A percentile compares a stretch with the other conserved stretches of the same genome.
Evolutionary conservation across 2,888 invertebrate species (phyloP).

Genomic region (Cosmorhoe ocellata): DNA sequence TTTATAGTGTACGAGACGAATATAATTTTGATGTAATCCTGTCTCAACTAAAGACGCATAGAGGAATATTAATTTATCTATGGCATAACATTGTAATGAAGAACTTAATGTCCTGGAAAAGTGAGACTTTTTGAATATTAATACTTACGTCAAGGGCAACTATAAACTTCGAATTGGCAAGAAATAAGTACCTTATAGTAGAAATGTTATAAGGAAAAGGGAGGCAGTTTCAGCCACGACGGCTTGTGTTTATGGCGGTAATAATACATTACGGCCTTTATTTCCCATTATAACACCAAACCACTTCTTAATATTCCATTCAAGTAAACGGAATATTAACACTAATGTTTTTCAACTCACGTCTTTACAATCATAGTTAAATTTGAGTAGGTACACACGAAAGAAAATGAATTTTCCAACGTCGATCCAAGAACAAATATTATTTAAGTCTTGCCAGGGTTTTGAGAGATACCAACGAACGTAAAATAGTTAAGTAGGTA

Average conservation of each 20-base stretch:
- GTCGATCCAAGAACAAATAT: not conserved
- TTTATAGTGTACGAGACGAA: no score
- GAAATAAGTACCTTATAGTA: not conserved
- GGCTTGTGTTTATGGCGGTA: conserved; percentile 42
- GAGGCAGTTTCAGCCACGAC: conserved; percentile 29
- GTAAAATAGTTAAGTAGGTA: no score
- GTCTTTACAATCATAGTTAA: conserved; percentile 5
- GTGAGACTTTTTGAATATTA: no score
- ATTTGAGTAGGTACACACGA: not conserved
- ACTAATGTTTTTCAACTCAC: conserved; percentile 10
- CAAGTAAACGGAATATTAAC: conserved; percentile 30
- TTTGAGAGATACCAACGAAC: no score
- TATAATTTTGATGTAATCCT: no score
- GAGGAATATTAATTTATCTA: no score
- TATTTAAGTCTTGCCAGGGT: no score
- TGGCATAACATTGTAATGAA: no score
- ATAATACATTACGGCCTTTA: conserved; percentile 42
- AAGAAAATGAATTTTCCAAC: not conserved
- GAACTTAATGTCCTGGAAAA: no score
- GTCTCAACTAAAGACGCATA: no score
- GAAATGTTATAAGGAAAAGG: conserved; percentile 14
- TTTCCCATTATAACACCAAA: conserved; percentile 37
- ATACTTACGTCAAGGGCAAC: not conserved
- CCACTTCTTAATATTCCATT: conserved; percentile 40
- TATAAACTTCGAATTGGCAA: conserved; percentile 4